These are phyloP conservation scores for Callocephalon fimbriatum DNA, from an alignment of 2,113 vertebrate genomes.

Conservation along the genomic window DNA sequence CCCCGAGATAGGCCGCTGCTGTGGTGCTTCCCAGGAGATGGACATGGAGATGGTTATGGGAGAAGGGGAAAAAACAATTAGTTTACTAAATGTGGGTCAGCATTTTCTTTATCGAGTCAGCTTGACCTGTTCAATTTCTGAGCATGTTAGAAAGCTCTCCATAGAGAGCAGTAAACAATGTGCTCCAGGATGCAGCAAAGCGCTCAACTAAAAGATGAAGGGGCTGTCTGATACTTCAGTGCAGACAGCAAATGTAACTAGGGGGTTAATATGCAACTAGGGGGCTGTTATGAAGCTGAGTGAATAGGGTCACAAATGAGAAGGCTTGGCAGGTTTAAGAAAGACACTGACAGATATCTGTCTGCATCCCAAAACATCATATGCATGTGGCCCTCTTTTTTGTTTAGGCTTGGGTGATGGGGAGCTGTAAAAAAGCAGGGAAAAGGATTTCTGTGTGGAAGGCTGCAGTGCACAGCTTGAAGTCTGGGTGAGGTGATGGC, in stretches of 20 bases:
- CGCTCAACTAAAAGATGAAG: rapidly evolving
- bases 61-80: rapidly evolving
- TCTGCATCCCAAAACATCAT: not conserved
- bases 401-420: not conserved
- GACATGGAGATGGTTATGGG: rapidly evolving
- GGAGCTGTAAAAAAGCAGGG: not conserved
- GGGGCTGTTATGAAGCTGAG: not conserved
- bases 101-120: not conserved
- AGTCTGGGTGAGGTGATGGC: not conserved
- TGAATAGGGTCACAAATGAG: not conserved
- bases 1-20: rapidly evolving
- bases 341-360: not conserved
- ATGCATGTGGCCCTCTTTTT: not conserved
- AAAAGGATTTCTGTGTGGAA: not conserved
- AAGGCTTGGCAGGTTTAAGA: not conserved
- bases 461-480: not conserved
- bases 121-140: not conserved
- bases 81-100: not conserved
- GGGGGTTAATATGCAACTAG: rapidly evolving
- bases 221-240: rapidly evolving
- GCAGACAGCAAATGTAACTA: not conserved
- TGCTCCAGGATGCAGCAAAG: not conserved
- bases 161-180: not conserved
- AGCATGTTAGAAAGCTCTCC: not conserved
- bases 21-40: rapidly evolving